Conservation (phyloP, 2,113 vertebrate species). For the Carlito syrichta region DNA sequence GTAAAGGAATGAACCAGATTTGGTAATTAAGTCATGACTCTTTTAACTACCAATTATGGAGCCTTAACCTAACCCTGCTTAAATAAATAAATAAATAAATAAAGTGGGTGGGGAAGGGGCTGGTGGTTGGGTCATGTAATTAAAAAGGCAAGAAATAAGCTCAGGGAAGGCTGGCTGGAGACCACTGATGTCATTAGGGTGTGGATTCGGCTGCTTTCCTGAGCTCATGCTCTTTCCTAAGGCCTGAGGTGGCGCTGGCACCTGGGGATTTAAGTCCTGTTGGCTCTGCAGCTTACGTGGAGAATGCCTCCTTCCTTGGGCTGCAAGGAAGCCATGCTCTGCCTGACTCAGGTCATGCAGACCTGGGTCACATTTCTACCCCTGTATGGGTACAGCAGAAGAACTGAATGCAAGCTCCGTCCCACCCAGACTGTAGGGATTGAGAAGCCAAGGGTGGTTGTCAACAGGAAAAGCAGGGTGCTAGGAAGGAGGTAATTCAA, state of each 20-base stretch:
- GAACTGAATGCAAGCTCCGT: background rate
- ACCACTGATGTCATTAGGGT: background rate
- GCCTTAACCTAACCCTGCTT: background rate
- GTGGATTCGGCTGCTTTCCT: background rate
- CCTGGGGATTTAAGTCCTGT: background rate
- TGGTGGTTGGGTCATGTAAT: background rate
- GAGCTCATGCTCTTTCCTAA: background rate
- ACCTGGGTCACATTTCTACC: background rate
- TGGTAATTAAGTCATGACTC: background rate
- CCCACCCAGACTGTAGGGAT: fast-evolving
- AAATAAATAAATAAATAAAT: background rate
- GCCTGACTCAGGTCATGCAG: background rate
- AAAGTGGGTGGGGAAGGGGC: background rate
- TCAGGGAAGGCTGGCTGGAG: background rate
- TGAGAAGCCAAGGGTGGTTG: background rate
- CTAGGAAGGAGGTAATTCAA: background rate
- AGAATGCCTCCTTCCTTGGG: background rate
- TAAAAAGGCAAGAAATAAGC: background rate
- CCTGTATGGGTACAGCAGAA: background rate
- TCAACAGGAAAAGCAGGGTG: background rate
- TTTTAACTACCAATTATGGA: background rate
- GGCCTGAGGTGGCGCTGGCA: background rate
- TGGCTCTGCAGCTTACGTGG: background rate
- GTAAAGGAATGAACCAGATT: background rate
- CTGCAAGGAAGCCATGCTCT: background rate